A percentile compares a stretch with the other conserved stretches of the same genome.
These are phyloP conservation scores for Gymnarchus niloticus DNA, from an alignment of 2,113 vertebrate species.

Conservation along the genomic window DNA sequence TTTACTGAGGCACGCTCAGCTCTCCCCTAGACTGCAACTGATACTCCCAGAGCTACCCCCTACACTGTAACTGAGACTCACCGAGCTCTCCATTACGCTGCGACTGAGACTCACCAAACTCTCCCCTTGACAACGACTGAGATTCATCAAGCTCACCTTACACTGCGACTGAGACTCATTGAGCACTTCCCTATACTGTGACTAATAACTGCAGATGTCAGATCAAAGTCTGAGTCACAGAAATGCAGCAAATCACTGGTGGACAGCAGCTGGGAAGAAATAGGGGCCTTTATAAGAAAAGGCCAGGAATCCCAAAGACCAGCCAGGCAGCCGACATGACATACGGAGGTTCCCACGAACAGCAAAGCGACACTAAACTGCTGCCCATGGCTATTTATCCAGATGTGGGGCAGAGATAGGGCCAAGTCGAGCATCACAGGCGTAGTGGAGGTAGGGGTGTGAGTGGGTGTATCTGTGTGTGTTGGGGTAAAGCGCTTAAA, in stretches of 20 bases:
- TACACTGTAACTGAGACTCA: too few relatives aligned
- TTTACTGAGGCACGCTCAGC: too few relatives aligned
- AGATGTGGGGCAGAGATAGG: neutral
- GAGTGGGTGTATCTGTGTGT: neutral
- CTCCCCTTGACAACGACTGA: too few relatives aligned
- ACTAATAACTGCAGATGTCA: too few relatives aligned
- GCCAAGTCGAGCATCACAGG: neutral
- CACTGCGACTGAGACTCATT: too few relatives aligned
- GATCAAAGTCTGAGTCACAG: neutral
- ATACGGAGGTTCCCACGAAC: neutral
- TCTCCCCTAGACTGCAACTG: too few relatives aligned
- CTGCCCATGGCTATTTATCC: neutral
- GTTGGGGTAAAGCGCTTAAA: constrained; percentile 15
- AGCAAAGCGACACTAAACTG: neutral
- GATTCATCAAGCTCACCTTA: too few relatives aligned
- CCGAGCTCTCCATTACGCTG: too few relatives aligned
- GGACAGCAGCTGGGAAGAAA: neutral
- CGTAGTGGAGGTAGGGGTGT: neutral
- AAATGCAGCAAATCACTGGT: neutral
- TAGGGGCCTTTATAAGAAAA: neutral
- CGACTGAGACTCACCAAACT: too few relatives aligned
- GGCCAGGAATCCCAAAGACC: too few relatives aligned
- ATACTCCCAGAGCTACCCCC: too few relatives aligned
- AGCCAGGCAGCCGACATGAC: neutral
- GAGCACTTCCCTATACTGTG: too few relatives aligned